Percentiles rank a stretch among this genome's conserved stretches.
Conservation (phyloP, 2,888 invertebrate species). For the Syritta pipiens region DNA sequence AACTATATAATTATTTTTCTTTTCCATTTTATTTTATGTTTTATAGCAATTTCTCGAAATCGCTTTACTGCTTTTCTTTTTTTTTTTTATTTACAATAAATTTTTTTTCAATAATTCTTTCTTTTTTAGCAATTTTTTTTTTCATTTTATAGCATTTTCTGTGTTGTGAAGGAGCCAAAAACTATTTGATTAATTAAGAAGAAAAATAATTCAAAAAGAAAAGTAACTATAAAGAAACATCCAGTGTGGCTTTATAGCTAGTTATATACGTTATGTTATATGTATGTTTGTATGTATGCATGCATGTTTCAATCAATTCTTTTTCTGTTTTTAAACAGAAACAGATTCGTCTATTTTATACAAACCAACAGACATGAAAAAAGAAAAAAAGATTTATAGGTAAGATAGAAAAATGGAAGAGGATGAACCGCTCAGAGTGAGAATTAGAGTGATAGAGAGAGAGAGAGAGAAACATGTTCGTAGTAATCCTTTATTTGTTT, state of each 20-base stretch:
- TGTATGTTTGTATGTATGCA: too few relatives aligned
- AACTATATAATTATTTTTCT: background rate
- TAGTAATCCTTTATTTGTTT: conserved; percentile 67
- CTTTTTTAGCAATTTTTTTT: conserved; percentile 9
- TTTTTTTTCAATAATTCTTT: too few relatives aligned
- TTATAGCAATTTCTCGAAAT: conserved; percentile 1
- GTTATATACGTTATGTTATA: too few relatives aligned
- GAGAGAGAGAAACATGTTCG: conserved; percentile 52
- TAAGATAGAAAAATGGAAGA: conserved; percentile 5
- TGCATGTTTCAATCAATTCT: too few relatives aligned
- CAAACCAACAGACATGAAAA: too few relatives aligned
- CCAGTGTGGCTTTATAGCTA: too few relatives aligned
- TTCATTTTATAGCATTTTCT: conserved; percentile 15
- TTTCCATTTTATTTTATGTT: conserved; percentile 4
- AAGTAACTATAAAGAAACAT: background rate
- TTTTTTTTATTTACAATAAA: conserved; percentile 45
- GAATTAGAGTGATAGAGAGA: conserved; percentile 11
- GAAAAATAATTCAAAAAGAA: background rate
- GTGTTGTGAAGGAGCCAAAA: background rate
- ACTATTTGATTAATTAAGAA: background rate
- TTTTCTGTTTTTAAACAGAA: too few relatives aligned
- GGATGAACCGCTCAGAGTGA: too few relatives aligned
- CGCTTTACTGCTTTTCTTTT: conserved; percentile 1
- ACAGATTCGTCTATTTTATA: too few relatives aligned
- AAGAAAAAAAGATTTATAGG: background rate